A percentile compares a stretch with the other conserved stretches of the same genome.
phyloP scores from a whole-genome alignment of 2,113 vertebrate genomes.

The Choloepus hoffmanni region DNA sequence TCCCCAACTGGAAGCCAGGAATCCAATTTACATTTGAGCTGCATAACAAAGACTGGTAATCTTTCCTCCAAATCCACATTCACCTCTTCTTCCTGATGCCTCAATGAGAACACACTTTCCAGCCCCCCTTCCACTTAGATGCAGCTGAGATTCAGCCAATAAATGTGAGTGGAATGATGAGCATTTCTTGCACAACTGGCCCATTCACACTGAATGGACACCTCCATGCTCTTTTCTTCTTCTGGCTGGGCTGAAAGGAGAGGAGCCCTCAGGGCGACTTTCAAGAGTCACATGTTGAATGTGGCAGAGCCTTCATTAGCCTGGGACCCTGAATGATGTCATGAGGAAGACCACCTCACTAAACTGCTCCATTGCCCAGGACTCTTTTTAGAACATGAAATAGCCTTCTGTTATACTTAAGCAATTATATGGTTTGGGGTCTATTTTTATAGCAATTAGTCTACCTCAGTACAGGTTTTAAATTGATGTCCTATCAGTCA shows the following conservation, averaged over 20 bases:
- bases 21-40: background rate
- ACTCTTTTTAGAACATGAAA: background rate
- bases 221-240: background rate
- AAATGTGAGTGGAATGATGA: background rate
- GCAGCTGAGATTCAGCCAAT: background rate
- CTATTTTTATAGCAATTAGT: background rate
- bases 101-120: background rate
- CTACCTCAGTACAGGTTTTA: background rate
- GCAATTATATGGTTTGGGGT: background rate
- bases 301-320: background rate
- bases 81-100: background rate
- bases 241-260: background rate
- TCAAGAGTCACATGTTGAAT: background rate
- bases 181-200: background rate
- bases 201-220: background rate
- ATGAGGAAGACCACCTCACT: background rate
- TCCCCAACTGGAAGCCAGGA: background rate
- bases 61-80: background rate
- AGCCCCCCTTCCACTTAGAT: background rate
- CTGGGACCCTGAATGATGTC: background rate
- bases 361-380: background rate
- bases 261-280: background rate
- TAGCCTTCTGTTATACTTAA: background rate
- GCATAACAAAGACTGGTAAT: background rate
- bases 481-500: background rate